Evolutionary conservation across 2,113 vertebrate species (phyloP).

Genomic region (Menidia beryllina): DNA sequence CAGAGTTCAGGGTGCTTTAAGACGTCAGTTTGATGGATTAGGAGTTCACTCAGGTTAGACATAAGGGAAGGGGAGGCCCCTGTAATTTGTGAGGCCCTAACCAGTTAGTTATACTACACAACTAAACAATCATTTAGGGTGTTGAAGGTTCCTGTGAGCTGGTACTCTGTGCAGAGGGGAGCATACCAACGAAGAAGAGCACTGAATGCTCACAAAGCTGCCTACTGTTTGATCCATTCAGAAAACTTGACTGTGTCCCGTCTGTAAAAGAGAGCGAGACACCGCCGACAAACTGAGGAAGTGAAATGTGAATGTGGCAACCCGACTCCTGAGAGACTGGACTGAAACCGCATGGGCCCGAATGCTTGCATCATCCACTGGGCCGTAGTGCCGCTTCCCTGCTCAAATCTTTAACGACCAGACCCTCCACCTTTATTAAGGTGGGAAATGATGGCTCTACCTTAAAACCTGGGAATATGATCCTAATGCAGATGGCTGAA

Average conservation of each 20-base stretch:
- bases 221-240: neutral
- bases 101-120: slow-evolving; percentile 5
- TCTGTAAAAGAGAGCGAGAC: neutral
- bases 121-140: neutral
- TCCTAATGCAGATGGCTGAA: no score
- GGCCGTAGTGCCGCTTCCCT: neutral
- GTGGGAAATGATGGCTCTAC: no score
- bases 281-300: neutral
- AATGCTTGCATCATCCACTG: no score
- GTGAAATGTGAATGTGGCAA: neutral
- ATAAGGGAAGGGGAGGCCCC: neutral
- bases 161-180: neutral
- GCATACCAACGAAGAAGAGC: neutral
- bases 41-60: slow-evolving; percentile 8
- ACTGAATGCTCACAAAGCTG: neutral
- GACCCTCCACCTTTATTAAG: no score
- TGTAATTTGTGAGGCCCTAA: slow-evolving; percentile 3
- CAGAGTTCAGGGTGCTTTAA: neutral
- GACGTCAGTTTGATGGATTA: neutral
- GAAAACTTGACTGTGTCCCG: neutral
- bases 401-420: no score
- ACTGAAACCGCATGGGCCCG: neutral
- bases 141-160: neutral
- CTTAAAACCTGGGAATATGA: no score
- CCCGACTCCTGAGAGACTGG: neutral